A percentile compares a stretch with the other conserved stretches of the same genome.
Conservation (phyloP, 2,113 vertebrate species). For the Gila orcuttii region DNA sequence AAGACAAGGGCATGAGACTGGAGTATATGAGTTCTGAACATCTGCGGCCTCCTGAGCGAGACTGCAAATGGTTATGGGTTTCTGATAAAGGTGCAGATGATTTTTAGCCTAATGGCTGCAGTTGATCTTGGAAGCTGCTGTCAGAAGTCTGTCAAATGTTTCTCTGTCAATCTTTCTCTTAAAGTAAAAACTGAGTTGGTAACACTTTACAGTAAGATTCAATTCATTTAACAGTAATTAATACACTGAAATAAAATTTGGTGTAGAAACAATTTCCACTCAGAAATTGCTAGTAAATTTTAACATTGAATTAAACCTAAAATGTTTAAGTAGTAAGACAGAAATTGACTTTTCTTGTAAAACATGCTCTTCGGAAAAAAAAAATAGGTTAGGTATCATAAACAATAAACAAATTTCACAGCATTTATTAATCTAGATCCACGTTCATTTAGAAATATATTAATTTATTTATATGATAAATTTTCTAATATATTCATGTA, state of each 20-base stretch:
- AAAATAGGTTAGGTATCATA: not conserved
- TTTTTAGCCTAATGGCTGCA: not conserved
- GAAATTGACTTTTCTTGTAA: too few relatives aligned
- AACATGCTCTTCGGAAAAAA: too few relatives aligned
- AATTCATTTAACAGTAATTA: not conserved
- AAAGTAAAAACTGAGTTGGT: not conserved
- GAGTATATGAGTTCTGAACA: conserved; percentile 38
- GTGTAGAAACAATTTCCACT: too few relatives aligned
- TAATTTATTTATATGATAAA: not conserved
- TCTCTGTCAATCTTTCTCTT: not conserved
- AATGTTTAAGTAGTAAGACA: too few relatives aligned
- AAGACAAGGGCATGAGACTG: conserved; percentile 16
- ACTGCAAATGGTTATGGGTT: not conserved
- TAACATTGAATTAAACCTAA: too few relatives aligned
- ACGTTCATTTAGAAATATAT: not conserved
- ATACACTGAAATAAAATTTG: not conserved
- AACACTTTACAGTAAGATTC: not conserved
- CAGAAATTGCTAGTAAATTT: too few relatives aligned
- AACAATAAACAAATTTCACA: not conserved
- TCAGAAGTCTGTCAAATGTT: not conserved
- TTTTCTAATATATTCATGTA: not conserved
- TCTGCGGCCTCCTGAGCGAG: not conserved
- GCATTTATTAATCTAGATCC: not conserved
- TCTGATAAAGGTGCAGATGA: conserved; percentile 13
- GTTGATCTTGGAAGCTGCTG: not conserved